Base-by-base conservation (phyloP, 2,113 vertebrate genomes). In the Rhinoderma darwinii region DNA sequence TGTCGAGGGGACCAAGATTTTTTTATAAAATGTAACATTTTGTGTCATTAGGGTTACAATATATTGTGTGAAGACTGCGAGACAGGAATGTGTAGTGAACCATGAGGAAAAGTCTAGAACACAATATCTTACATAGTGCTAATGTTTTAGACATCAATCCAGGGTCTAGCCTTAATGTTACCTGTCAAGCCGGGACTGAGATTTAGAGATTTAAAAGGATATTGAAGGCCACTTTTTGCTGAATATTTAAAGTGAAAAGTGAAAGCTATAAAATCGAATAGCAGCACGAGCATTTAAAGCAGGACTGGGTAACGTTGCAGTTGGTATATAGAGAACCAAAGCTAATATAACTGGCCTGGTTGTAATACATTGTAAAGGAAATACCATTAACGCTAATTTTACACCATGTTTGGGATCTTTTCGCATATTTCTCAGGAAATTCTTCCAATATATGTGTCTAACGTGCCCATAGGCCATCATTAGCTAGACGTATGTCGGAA, bases 41-140 rank as follows among this genome's bases (percentile, higher is more conserved):
- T 20, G 79, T 82, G 79, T 82, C 37, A 82, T n/a, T 17, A 12
- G 37, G 54, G 56, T 61, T 54, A 56, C n/a, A 22, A 54, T 22
- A 37, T 35, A 78, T 27, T 37, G 30, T 78, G 47, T 12, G 27
- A 22, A 35, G 50, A 22, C 47, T 35, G 30, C 2, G 20, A 78
- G 76, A 54, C 9, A 11, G 17, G 50, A 78, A 78, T 27, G 20
- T 51, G 8, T 50, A 35, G 27, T 54, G 47, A 37, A 78, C 27
- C n/a, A 35, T 54, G 51, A 82, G 56, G 12, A 18, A 44, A 25
- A 41, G 37, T 3, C 20, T 66, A 82, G 22, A 43, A 18, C 59
- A 66, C 79, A 66, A 44, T 66, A 82, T 27, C 37, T 43, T 66
- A 72, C 68, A 72, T 25, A 41, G 37, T 39, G 68, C 68, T 72